Conservation (phyloP, 2,797 vertebrate species). For the Rhinogobio ventralis region DNA sequence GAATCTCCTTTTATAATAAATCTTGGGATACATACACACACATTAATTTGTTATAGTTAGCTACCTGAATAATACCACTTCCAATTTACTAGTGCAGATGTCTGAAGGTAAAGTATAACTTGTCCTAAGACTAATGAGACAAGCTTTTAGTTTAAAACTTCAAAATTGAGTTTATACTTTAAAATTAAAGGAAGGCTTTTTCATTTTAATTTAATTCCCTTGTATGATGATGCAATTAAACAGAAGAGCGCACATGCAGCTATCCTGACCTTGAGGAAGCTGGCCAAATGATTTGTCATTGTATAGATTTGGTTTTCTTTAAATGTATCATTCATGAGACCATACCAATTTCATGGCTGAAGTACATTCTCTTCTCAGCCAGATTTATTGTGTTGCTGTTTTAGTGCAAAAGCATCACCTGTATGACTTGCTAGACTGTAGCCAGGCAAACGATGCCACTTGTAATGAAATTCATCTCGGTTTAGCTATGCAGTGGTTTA, state of each 20-base stretch:
- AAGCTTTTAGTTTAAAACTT: neutral
- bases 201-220: constrained; percentile 23
- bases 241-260: neutral
- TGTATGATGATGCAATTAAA: constrained; percentile 26
- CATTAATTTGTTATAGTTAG: neutral
- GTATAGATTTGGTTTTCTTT: neutral
- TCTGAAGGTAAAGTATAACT: neutral
- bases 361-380: neutral
- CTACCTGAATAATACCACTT: neutral
- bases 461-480: constrained; percentile 19
- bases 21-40: neutral
- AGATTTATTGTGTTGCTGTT: constrained; percentile 35
- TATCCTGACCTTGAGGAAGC: neutral
- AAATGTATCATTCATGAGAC: constrained; percentile 33
- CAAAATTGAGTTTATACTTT: no score
- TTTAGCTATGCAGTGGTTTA: neutral
- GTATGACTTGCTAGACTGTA: constrained; percentile 2
- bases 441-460: constrained; percentile 16
- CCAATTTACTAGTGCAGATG: neutral
- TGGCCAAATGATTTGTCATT: constrained; percentile 2
- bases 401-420: constrained; percentile 23
- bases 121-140: neutral
- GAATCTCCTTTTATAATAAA: neutral
- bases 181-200: constrained; percentile 26
- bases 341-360: constrained; percentile 45